Evolutionary conservation across 2,113 vertebrate species (phyloP), one percentile per base, ranked within the genome.

Genomic region (Pygoscelis adeliae): DNA sequence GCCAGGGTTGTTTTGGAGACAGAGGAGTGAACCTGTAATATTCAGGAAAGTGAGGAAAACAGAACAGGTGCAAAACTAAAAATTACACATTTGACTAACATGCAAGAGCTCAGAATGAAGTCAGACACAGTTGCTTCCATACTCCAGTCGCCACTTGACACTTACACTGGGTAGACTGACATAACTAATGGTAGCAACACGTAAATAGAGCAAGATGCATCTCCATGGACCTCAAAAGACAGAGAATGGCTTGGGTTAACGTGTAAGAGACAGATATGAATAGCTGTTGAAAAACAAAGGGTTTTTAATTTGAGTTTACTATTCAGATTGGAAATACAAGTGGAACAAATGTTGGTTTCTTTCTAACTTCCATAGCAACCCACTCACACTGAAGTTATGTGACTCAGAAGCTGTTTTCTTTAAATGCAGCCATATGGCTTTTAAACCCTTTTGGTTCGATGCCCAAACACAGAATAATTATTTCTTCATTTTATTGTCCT

Each of bases 361-460:
- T 82, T 83, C 65, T 94, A 91, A 94, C 81, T 96, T 94, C 91
- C 95, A 93, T 83, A 95, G 90, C 95, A 97, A 95, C 96, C 74
- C 74, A 95, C 58, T 90, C 87, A 77, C 20, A 1, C 62, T 96
- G 52, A 95, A 97, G 93, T 95, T 94, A 36, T 7, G 5, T 46
- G 90, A 91, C 52, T 96, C 87, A 83, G 81, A 97, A 95, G 65
- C 82, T 91, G 90, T 95, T 93, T 94, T 53, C 92, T 88, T 95
- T 94, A 97, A 88, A 80, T 69, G 92, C 19, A 93, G 70, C 92
- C 97, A 97, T 97, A 97, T 91, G 97, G 95, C 87, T 97, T 97
- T 94, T 76, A 72, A 96, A 76, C 19, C 67, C 62, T 77, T 79
- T 90, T 97, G 92, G 62, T 96, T 93, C 38, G 4, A 52, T 49